phyloP scores from a whole-genome alignment of 1,140 invertebrate genomes.

The Drosophila ironensis region DNA sequence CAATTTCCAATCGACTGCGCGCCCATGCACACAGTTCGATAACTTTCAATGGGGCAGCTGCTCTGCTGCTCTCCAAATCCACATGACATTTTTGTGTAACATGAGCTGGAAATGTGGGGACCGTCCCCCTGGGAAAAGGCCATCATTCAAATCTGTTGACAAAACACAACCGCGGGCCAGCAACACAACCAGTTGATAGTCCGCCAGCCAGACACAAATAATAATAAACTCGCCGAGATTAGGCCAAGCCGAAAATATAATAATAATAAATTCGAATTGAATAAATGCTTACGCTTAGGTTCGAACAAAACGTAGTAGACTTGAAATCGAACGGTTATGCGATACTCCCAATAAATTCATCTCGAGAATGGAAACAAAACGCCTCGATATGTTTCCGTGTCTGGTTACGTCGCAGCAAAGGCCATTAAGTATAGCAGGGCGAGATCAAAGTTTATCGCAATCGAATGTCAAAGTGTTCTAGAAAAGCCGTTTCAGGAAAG shows the following conservation, averaged over 20 bases:
- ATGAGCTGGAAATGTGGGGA: conserved; percentile 17
- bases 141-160: conserved; percentile 19
- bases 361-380: conserved; percentile 18
- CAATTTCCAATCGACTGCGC: conserved; percentile 45
- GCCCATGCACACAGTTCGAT: conserved; percentile 42
- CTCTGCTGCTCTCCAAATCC: conserved; percentile 37
- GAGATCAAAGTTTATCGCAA: conserved; percentile 33
- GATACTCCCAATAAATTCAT: conserved; percentile 6
- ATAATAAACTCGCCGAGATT: background rate
- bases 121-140: conserved; percentile 18
- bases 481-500: conserved; percentile 20
- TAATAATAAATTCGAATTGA: conserved; percentile 18
- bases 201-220: background rate
- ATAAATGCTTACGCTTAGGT: conserved; percentile 13
- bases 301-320: conserved; percentile 19
- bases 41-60: conserved; percentile 46
- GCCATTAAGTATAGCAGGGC: conserved; percentile 32
- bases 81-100: conserved; percentile 50
- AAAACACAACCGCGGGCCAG: conserved; percentile 21
- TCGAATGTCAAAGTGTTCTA: conserved; percentile 44
- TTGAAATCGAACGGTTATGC: conserved; percentile 6
- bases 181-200: conserved; percentile 13
- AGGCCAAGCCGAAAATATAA: background rate
- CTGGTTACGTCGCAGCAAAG: conserved; percentile 26
- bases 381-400: conserved; percentile 33